Evolutionary conservation across 2,888 invertebrate species (phyloP).

Genomic region (Melinaea menophilus): DNA sequence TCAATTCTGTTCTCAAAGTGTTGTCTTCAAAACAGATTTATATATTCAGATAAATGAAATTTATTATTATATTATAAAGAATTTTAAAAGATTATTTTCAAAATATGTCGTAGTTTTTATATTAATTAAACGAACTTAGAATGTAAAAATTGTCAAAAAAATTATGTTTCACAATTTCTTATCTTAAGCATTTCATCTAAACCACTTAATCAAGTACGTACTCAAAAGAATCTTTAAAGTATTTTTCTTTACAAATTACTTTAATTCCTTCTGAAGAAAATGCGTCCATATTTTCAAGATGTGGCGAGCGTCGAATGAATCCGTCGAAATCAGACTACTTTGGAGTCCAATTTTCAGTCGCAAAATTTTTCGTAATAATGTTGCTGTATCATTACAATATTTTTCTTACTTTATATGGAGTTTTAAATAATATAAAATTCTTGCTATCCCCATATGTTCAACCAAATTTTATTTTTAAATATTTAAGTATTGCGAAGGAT

Average conservation of each 20-base stretch:
- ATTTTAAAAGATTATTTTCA: background rate
- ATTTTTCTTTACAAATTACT: constrained; percentile 17
- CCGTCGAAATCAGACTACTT: too few species aligned
- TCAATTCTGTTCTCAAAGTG: background rate
- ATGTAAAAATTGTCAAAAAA: background rate
- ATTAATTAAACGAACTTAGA: background rate
- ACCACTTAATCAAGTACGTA: constrained; percentile 16
- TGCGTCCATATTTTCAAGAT: background rate
- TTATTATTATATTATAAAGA: background rate
- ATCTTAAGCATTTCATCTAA: constrained; percentile 3
- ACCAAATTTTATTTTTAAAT: too few species aligned
- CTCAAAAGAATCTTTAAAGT: constrained; percentile 15
- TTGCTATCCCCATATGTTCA: too few species aligned
- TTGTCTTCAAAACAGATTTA: background rate
- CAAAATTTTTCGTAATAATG: too few species aligned
- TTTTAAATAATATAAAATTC: background rate
- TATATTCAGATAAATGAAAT: background rate
- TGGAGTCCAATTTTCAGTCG: too few species aligned
- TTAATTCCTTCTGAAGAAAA: constrained; percentile 15
- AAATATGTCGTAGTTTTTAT: background rate
- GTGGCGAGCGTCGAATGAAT: background rate
- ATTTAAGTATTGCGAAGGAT: too few species aligned
- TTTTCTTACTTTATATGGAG: too few species aligned
- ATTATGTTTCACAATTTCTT: constrained; percentile 1
- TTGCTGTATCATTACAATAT: too few species aligned